Evolutionary conservation across 2,888 invertebrate species (phyloP).

Genomic region (Cryptocheilus praepositus): DNA sequence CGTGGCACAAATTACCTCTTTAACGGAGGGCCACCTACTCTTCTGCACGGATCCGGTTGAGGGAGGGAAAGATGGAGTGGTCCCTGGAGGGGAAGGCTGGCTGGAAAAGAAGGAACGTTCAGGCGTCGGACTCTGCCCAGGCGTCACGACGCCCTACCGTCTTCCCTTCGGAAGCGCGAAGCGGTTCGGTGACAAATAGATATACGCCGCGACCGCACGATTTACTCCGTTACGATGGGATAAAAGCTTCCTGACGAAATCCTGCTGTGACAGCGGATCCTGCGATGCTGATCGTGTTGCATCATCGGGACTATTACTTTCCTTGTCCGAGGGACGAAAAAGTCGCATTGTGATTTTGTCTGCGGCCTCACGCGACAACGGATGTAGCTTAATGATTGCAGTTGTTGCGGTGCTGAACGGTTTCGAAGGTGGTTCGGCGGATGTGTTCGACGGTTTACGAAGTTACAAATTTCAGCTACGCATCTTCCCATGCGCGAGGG

Average conservation of each 20-base stretch:
- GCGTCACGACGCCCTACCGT: constrained; percentile 55
- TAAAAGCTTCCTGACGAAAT: constrained; percentile 64
- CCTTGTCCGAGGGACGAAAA: neutral
- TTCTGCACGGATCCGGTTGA: constrained; percentile 46
- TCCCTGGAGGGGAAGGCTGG: constrained; percentile 58
- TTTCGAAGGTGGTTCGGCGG: too few relatives aligned
- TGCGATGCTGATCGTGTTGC: constrained; percentile 12
- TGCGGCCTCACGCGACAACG: too few relatives aligned
- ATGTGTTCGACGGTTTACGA: too few relatives aligned
- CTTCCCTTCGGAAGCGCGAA: constrained; percentile 29
- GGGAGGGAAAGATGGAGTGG: constrained; percentile 68
- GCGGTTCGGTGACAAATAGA: constrained; percentile 68
- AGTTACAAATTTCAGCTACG: too few relatives aligned
- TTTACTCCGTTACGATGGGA: constrained; percentile 56
- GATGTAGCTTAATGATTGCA: too few relatives aligned
- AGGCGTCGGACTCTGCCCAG: constrained; percentile 34
- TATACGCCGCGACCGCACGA: constrained; percentile 58
- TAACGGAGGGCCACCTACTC: constrained; percentile 60
- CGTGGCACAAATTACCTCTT: constrained; percentile 72
- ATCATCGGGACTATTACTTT: neutral
- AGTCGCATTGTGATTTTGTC: too few relatives aligned
- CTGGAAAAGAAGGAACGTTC: constrained; percentile 60
- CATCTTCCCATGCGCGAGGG: too few relatives aligned
- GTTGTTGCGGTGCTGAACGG: too few relatives aligned
- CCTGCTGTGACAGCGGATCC: constrained; percentile 63